Base-by-base conservation (phyloP, 2,888 invertebrate genomes). In the Conus canariensis region DNA sequence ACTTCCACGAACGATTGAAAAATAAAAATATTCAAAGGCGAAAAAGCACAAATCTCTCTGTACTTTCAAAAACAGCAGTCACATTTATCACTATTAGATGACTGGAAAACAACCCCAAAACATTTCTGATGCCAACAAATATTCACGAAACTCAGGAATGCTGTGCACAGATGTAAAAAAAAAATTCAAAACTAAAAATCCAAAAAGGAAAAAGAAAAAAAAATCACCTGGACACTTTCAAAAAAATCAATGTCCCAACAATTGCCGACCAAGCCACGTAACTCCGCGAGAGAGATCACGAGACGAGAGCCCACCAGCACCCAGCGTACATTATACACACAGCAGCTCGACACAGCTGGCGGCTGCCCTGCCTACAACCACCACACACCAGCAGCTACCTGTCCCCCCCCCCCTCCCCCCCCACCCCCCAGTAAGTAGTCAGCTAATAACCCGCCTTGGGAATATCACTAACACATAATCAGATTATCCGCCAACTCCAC, bases 401-500 rank as follows among this genome's bases (percentile, higher is more conserved):
- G 4, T 22, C 19, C 22, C 14, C 70, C 70, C 14, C 70, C 12
- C 70, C 14, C 70, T n/a, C 14, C 70, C 70, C 14, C 70, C 70
- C 70, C 22, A 80, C 3, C 30, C 45, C 45, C 80, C 80, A n/a
- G 30, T 45, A 77, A 77, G 77, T 77, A 7, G 77, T 10, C 77
- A 77, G 30, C 30, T 77, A 77, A 77, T 77, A 83, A 83, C 16
- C 83, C 80, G 80, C 30, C 58, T 8, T 8, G 45, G 19, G 83
- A 83, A 19, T 83, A 56, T 83, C 83, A 56, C 83, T 56, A 58
- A 83, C 58, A 56, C 56, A 83, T 58, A 83, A 83, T 56, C 83
- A 56, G 83, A 83, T 45, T 56, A 83, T 30, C 58, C 58, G 5
- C 80, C 10, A 80, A 80, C 80, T 30, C 45, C 25, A 14, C 25